Percentiles rank a stretch among this genome's conserved stretches.
phyloP scores from a whole-genome alignment of 2,888 invertebrate species.

The Nomada fabriciana region DNA sequence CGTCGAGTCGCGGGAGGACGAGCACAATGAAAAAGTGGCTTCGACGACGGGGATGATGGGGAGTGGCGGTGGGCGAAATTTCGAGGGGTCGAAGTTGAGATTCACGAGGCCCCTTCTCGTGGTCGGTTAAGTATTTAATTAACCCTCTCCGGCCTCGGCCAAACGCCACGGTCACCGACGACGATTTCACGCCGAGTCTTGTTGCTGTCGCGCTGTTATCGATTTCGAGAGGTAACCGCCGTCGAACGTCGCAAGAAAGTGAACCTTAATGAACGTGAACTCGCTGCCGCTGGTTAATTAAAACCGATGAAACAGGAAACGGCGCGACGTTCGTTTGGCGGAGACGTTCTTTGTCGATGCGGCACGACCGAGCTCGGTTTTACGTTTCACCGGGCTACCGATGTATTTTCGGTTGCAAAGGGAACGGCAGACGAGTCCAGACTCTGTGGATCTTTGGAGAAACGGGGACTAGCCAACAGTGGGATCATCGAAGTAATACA shows the following conservation, averaged over 20 bases:
- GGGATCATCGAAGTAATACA: background rate
- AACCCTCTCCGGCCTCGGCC: slow-evolving; percentile 42
- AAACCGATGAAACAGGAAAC: slow-evolving; percentile 33
- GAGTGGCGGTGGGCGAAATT: slow-evolving; percentile 28
- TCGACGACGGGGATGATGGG: slow-evolving; percentile 41
- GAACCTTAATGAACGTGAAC: slow-evolving; percentile 40
- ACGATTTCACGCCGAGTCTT: slow-evolving; percentile 30
- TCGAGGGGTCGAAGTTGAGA: slow-evolving; percentile 40
- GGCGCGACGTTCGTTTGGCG: background rate
- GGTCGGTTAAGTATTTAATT: slow-evolving; percentile 60
- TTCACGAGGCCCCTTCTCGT: slow-evolving; percentile 52
- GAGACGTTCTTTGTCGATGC: background rate
- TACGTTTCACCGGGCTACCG: slow-evolving; percentile 7
- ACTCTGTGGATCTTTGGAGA: background rate
- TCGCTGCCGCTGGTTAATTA: slow-evolving; percentile 32
- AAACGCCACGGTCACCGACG: slow-evolving; percentile 14
- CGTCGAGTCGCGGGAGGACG: slow-evolving; percentile 43
- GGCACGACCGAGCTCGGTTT: slow-evolving; percentile 13
- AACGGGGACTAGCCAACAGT: background rate
- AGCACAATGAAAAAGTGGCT: slow-evolving; percentile 45
- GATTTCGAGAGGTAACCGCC: background rate
- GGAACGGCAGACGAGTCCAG: slow-evolving; percentile 5
- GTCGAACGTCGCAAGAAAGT: slow-evolving; percentile 18
- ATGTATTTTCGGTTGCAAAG: background rate
- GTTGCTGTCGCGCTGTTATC: slow-evolving; percentile 16